phyloP scores from a whole-genome alignment of 2,113 vertebrate species.

The Cacatua alba region DNA sequence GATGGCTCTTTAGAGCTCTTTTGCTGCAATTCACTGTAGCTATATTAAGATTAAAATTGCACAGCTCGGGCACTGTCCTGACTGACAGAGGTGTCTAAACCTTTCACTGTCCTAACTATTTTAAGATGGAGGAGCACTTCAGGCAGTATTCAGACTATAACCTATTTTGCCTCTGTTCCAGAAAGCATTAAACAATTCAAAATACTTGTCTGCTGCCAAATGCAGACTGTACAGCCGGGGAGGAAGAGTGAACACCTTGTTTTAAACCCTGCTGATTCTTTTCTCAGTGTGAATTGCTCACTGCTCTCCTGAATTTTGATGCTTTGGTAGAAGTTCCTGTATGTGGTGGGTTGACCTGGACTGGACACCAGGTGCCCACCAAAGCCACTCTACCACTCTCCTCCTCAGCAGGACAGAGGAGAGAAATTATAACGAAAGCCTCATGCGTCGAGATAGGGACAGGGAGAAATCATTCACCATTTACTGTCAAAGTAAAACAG shows the following conservation, averaged over 20 bases:
- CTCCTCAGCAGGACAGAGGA: neutral
- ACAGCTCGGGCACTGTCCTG: neutral
- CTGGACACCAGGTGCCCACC: neutral
- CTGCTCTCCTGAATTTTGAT: neutral
- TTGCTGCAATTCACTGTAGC: conserved; percentile 38
- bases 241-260: neutral
- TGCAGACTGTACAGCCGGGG: neutral
- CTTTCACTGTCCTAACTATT: neutral
- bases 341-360: neutral
- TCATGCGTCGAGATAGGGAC: neutral
- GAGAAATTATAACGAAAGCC: neutral
- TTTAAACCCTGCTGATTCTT: neutral
- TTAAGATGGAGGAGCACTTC: conserved; percentile 15
- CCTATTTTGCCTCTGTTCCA: neutral
- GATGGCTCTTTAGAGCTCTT: neutral
- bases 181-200: neutral
- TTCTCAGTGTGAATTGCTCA: neutral
- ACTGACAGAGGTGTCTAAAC: neutral
- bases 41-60: conserved; percentile 36
- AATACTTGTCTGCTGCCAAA: conserved; percentile 21
- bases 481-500: neutral
- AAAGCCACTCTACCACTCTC: neutral
- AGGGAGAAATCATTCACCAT: neutral
- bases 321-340: neutral
- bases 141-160: neutral